These are phyloP conservation scores for Ceryle rudis DNA, from an alignment of 2,797 vertebrate genomes.

Conservation along the genomic window DNA sequence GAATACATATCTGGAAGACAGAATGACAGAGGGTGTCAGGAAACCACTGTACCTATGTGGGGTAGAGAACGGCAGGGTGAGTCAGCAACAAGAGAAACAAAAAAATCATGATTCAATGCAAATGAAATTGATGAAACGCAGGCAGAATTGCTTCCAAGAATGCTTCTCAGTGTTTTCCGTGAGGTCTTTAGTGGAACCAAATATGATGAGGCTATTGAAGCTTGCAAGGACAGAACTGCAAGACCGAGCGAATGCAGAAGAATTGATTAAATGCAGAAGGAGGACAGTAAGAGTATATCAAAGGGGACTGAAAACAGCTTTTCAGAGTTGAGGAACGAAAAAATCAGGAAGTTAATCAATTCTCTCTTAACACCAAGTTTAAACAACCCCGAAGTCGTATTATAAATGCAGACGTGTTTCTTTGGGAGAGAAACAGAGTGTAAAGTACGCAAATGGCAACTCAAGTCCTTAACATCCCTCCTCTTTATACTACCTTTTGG, in stretches of 20 bases:
- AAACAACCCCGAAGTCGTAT: not conserved
- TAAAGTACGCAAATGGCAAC: not conserved
- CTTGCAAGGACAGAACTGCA: not conserved
- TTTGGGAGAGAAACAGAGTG: not conserved
- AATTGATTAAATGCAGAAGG: slow-evolving; percentile 45
- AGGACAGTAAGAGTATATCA: slow-evolving; percentile 6
- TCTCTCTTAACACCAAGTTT: slow-evolving; percentile 56
- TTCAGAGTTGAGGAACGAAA: slow-evolving; percentile 41
- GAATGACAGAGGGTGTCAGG: not conserved
- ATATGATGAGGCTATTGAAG: not conserved
- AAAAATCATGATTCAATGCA: not conserved
- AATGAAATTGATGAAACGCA: not conserved
- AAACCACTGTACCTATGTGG: not conserved
- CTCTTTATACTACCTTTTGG: not conserved
- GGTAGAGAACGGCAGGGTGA: not conserved
- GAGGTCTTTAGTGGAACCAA: not conserved
- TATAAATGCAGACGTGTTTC: not conserved
- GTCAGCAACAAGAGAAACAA: not conserved
- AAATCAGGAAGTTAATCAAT: slow-evolving; percentile 68
- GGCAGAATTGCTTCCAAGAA: not conserved
- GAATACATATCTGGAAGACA: not conserved
- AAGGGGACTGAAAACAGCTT: slow-evolving; percentile 40
- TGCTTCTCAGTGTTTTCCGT: not conserved
- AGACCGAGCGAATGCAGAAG: not conserved
- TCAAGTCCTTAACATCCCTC: not conserved